phyloP scores from a whole-genome alignment of 2,113 vertebrate species.

The Triplophysa siluroides region DNA sequence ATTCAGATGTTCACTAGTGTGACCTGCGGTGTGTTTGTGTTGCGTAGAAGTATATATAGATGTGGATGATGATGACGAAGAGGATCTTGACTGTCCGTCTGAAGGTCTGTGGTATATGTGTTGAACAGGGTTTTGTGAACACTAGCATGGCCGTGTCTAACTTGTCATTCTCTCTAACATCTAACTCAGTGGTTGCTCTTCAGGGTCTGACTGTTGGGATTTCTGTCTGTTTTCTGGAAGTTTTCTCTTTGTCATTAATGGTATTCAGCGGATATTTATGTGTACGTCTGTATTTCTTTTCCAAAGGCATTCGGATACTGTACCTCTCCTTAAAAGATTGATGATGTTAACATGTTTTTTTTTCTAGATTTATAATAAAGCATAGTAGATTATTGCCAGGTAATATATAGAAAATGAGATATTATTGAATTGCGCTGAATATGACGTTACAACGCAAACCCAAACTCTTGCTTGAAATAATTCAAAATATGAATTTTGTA shows the following conservation, averaged over 20 bases:
- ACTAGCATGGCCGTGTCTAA: constrained; percentile 4
- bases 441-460: too few relatives aligned
- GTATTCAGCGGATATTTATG: too few relatives aligned
- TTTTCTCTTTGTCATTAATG: not conserved
- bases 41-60: constrained; percentile 21
- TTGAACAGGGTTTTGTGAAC: not conserved
- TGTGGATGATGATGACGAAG: constrained; percentile 16
- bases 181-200: constrained; percentile 2
- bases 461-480: too few relatives aligned
- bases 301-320: not conserved
- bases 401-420: too few relatives aligned
- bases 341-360: not conserved
- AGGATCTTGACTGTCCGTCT: constrained; percentile 5
- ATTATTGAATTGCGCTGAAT: too few relatives aligned
- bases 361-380: too few relatives aligned
- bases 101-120: constrained; percentile 18
- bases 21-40: constrained; percentile 1
- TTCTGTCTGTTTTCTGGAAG: not conserved
- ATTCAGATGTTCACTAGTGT: not conserved
- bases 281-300: not conserved
- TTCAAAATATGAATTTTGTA: too few relatives aligned
- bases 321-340: not conserved
- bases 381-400: too few relatives aligned
- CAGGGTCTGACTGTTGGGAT: not conserved
- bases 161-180: not conserved